Evolutionary conservation across 92 coral and sea anemone genomes (phyloP).

Genomic region (Epizoanthus ramosus): DNA sequence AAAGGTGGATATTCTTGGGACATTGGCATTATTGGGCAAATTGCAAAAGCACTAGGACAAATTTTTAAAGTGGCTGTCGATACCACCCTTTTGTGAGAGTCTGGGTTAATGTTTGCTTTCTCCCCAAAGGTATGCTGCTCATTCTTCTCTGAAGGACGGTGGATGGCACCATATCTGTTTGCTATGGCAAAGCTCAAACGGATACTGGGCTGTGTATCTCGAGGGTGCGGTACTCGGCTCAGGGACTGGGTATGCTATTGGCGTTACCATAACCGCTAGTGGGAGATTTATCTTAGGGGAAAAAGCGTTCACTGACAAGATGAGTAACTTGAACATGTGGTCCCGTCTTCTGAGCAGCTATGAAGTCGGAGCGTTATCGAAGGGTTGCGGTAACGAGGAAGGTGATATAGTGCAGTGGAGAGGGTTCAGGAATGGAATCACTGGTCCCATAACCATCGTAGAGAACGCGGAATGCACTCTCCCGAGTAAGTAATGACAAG

Average conservation of each 20-base stretch:
- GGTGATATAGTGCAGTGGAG: conserved; percentile 27
- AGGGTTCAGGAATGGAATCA: conserved; percentile 3
- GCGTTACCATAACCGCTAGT: not conserved
- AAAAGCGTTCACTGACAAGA: not conserved
- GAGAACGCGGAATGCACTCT: conserved; percentile 7
- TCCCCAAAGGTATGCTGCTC: not conserved
- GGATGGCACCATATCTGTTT: conserved; percentile 23
- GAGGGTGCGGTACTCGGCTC: not conserved
- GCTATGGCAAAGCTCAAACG: not conserved
- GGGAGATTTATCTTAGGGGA: conserved; percentile 7
- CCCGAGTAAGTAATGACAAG: no score
- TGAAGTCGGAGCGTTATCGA: not conserved
- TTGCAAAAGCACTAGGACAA: no score
- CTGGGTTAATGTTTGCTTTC: no score
- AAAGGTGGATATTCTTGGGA: no score
- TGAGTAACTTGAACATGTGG: conserved; percentile 27
- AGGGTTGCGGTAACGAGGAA: conserved; percentile 9
- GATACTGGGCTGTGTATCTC: no score
- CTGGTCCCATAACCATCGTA: not conserved
- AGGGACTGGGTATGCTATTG: not conserved
- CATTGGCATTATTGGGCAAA: no score
- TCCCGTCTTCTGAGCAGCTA: not conserved
- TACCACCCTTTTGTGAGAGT: no score
- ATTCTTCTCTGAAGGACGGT: not conserved
- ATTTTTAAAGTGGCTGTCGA: no score